Conservation (phyloP, 2,888 invertebrate species). For the Neria commutata region DNA sequence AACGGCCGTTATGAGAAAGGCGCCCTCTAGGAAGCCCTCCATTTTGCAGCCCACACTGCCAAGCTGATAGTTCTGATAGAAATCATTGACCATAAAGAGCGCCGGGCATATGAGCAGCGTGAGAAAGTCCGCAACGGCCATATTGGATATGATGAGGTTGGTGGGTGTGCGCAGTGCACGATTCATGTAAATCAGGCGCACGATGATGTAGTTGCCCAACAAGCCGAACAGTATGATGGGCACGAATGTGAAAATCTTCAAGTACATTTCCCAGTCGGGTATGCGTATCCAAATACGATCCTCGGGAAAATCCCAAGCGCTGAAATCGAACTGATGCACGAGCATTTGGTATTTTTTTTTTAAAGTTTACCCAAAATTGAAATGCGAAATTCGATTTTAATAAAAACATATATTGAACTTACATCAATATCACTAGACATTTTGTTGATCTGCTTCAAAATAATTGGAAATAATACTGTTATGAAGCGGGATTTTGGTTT, state of each 20-base stretch:
- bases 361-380: not conserved
- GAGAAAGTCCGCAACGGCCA: constrained; percentile 74
- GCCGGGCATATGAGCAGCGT: constrained; percentile 74
- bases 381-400: too few species aligned
- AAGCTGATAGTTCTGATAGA: constrained; percentile 79
- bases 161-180: constrained; percentile 72
- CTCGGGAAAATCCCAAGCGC: constrained; percentile 61
- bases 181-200: constrained; percentile 69
- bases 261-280: constrained; percentile 66
- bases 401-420: not conserved
- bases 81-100: constrained; percentile 76
- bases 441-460: too few species aligned
- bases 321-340: constrained; percentile 60
- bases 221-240: constrained; percentile 71
- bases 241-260: constrained; percentile 68
- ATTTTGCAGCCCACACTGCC: constrained; percentile 76
- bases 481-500: constrained; percentile 15
- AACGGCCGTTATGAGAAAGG: constrained; percentile 76
- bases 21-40: constrained; percentile 78
- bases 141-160: constrained; percentile 75
- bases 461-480: too few species aligned
- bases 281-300: constrained; percentile 72
- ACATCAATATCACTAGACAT: not conserved
- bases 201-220: constrained; percentile 70
- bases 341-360: not conserved